Evolutionary conservation across 2,888 invertebrate genomes (phyloP), one percentile per base, ranked within the genome.

Genomic region (Synergus japonicus): DNA sequence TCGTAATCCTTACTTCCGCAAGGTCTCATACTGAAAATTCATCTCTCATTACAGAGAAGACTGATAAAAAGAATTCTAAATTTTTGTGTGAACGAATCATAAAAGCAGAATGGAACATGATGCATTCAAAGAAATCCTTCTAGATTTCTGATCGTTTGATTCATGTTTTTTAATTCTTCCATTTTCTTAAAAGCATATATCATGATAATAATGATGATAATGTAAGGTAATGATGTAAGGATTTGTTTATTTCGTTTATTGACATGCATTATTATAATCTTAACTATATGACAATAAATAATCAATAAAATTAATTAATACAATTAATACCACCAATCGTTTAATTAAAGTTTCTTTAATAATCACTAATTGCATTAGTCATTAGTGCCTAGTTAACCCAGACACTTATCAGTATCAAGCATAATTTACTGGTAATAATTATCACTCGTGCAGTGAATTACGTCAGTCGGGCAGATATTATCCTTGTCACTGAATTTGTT

Each of bases 1-100:
- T 43, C 79, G 58, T 66, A 76, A 79, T 83, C 58, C 58, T 41
- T 54, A 37, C 37, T 76, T 43, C 65, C 65, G 65, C 43, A 66
- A 43, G 65, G 15, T 66, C 41, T 66, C 65, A 66, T 43, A 43
- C 41, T 66, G 65, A 66, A 7, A 46, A 54, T 54, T 54, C n/a
- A n/a, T 54, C 4, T 54, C 5, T 54, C n/a, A 54, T 44, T 67
- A 67, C 22, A 67, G 12, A 44, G 43, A 44, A 8, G 8, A 18
- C 10, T n/a, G 44, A 67, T 46, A 44, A 44, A 44, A 67, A 18
- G 44, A 44, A 67, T 46, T 67, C 67, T 46, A 44, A 46, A 67
- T n/a, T 44, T 22, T 22, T 46, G 67, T 67, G 46, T 67, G 44
- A 44, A 67, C 44, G 67, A 10, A 67, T 44, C 22, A n/a, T 10